Conservation (phyloP, 2,888 invertebrate genomes). For the Macrostomum cliftonense region DNA sequence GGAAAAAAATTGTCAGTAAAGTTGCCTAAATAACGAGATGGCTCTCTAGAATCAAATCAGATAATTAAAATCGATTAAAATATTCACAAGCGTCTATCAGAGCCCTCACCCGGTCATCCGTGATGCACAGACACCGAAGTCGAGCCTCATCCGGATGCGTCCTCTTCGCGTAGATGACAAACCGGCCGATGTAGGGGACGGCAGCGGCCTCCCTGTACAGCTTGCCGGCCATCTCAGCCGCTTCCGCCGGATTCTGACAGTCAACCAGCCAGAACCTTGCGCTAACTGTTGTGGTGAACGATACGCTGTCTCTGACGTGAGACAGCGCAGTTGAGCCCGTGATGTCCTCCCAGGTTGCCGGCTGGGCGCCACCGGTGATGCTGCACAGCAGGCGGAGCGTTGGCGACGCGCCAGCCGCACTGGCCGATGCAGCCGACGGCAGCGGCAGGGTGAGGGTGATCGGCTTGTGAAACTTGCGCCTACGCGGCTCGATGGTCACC, state of each 20-base stretch:
- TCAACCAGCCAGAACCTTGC: slow-evolving; percentile 85
- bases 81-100: too few species aligned
- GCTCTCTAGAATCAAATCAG: too few species aligned
- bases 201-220: slow-evolving; percentile 92
- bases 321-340: slow-evolving; percentile 4
- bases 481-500: slow-evolving; percentile 91
- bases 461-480: slow-evolving; percentile 97
- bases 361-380: slow-evolving; percentile 4
- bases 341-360: slow-evolving; percentile 9
- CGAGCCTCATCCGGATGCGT: slow-evolving; percentile 51
- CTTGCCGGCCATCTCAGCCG: slow-evolving; percentile 95
- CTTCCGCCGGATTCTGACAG: slow-evolving; percentile 77
- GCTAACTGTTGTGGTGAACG: slow-evolving; percentile 6
- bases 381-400: slow-evolving; percentile 7
- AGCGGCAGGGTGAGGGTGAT: slow-evolving; percentile 97
- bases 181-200: slow-evolving; percentile 97
- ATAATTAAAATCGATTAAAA: too few species aligned
- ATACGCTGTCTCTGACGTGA: slow-evolving; percentile 1
- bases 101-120: slow-evolving; percentile 69
- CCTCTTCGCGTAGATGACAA: slow-evolving; percentile 91
- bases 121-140: slow-evolving; percentile 91
- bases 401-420: neutral
- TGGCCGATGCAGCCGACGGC: slow-evolving; percentile 45
- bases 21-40: too few species aligned
- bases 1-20: too few species aligned